Conservation (phyloP, 2,888 invertebrate genomes). For the Tiphia femorata region DNA sequence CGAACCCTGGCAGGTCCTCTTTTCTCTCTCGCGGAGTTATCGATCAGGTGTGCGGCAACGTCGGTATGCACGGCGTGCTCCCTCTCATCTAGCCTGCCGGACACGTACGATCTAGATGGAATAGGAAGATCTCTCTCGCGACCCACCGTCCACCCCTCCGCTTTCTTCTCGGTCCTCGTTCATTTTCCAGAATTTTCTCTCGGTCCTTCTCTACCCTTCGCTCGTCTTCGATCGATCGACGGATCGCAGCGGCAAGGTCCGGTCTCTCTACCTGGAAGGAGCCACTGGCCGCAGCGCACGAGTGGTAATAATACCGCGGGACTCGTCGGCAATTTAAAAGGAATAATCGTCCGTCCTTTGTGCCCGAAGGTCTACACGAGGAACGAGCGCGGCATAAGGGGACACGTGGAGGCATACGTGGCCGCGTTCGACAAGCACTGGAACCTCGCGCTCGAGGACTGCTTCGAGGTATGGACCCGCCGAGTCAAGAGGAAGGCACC, state of each 20-base stretch:
- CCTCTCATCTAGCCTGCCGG: neutral
- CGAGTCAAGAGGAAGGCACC: constrained; percentile 75
- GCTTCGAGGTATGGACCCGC: constrained; percentile 84
- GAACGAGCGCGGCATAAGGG: constrained; percentile 79
- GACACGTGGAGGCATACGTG: constrained; percentile 83
- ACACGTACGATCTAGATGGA: no score
- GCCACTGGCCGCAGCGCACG: no score
- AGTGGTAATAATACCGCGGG: constrained; percentile 2
- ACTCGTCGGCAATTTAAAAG: constrained; percentile 44
- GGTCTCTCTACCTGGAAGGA: no score
- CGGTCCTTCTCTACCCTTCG: neutral
- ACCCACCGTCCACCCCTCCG: neutral
- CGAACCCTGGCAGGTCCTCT: no score
- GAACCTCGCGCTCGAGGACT: constrained; percentile 89
- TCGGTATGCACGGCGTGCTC: neutral
- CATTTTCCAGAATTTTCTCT: neutral
- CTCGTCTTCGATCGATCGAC: neutral
- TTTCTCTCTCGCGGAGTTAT: neutral
- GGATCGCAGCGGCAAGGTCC: no score
- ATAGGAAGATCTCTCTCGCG: neutral
- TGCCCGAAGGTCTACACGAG: constrained; percentile 80
- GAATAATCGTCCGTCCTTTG: constrained; percentile 50
- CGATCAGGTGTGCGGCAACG: no score
- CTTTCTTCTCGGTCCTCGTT: neutral
- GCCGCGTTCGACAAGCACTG: constrained; percentile 94